Evolutionary conservation across 2,888 invertebrate species (phyloP).

Genomic region (Chouioia cunea): DNA sequence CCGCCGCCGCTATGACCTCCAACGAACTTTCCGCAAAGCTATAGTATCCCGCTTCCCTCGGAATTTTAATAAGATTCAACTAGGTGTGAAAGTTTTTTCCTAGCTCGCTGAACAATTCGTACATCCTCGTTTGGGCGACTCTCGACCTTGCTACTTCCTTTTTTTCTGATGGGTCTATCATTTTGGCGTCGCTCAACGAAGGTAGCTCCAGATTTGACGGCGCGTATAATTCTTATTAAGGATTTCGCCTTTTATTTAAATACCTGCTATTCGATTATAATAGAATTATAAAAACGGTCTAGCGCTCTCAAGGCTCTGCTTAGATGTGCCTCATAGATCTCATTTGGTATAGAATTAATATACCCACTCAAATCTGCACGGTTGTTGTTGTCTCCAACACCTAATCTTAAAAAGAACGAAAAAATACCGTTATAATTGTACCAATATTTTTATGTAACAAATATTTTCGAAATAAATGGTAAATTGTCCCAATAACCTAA

Average conservation of each 20-base stretch:
- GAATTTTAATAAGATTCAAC: slow-evolving; percentile 12
- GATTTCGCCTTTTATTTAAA: not conserved
- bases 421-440: not conserved
- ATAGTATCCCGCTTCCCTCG: not conserved
- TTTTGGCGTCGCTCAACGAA: slow-evolving; percentile 2
- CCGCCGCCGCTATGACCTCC: not conserved
- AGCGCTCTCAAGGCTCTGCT: slow-evolving; percentile 3
- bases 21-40: not conserved
- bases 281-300: not conserved
- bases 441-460: slow-evolving; percentile 14
- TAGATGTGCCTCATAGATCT: too few relatives aligned
- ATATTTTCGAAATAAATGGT: not conserved
- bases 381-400: too few relatives aligned
- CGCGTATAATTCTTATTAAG: too few relatives aligned
- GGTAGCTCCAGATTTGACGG: not conserved
- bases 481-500: slow-evolving; percentile 22
- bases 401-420: slow-evolving; percentile 7
- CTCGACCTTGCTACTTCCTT: too few relatives aligned
- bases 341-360: too few relatives aligned
- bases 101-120: too few relatives aligned
- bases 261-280: slow-evolving; percentile 12
- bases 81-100: slow-evolving; percentile 10
- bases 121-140: too few relatives aligned
- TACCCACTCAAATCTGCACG: too few relatives aligned
- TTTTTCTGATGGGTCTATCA: slow-evolving; percentile 13